Percentiles rank a stretch among this genome's conserved stretches.
phyloP scores from a whole-genome alignment of 2,113 vertebrate species.

The Galeopterus variegatus region DNA sequence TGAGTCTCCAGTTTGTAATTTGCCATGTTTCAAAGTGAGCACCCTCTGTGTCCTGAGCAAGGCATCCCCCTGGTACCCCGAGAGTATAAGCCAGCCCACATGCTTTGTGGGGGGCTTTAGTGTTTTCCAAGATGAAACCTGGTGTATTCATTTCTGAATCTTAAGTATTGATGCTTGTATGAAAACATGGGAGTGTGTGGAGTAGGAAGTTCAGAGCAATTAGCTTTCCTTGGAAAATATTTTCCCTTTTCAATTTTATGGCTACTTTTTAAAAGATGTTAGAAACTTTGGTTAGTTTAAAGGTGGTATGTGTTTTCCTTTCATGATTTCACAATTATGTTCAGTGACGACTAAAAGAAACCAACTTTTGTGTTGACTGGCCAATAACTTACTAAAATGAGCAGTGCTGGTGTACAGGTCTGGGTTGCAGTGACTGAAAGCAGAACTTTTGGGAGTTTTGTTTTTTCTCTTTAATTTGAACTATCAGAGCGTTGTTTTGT shows the following conservation, averaged over 20 bases:
- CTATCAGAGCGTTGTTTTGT: background rate
- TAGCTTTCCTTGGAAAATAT: constrained; percentile 72
- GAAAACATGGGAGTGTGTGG: constrained; percentile 23
- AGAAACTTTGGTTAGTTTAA: constrained; percentile 17
- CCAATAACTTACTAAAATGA: constrained; percentile 28
- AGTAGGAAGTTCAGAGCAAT: constrained; percentile 74
- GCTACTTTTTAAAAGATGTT: constrained; percentile 60
- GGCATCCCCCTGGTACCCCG: background rate
- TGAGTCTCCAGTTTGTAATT: background rate
- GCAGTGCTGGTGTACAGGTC: background rate
- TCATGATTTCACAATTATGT: constrained; percentile 35
- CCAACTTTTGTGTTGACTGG: constrained; percentile 19
- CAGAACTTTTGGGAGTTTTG: background rate
- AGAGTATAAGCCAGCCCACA: background rate
- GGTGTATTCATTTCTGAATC: constrained; percentile 57
- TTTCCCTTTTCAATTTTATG: constrained; percentile 68
- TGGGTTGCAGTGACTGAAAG: background rate
- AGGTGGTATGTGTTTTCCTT: constrained; percentile 64
- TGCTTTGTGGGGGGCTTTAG: background rate
- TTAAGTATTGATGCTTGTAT: constrained; percentile 55
- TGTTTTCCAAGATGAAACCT: constrained; percentile 11
- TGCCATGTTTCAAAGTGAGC: background rate
- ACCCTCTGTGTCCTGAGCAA: background rate
- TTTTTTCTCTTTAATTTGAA: background rate
- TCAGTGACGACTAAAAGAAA: constrained; percentile 42